Percentiles rank a stretch among this genome's conserved stretches.
phyloP scores from a whole-genome alignment of 2,113 vertebrate genomes.

The Cyphomyrus discorhynchus region DNA sequence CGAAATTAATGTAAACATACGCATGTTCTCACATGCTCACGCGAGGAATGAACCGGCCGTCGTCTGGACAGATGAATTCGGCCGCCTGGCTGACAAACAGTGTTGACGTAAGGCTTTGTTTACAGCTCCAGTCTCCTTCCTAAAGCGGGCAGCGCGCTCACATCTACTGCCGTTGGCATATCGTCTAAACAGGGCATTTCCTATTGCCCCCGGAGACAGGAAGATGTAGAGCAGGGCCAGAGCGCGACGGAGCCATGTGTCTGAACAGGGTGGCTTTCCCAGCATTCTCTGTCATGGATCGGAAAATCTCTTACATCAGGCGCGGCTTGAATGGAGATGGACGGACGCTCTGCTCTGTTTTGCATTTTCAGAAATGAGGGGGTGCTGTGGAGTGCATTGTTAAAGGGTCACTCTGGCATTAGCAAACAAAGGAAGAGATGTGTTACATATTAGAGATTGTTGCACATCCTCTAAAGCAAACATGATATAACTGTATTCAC shows the following conservation, averaged over 20 bases:
- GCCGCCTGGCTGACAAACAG: background rate
- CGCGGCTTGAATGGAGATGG: background rate
- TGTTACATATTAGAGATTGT: background rate
- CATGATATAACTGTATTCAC: background rate
- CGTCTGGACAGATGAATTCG: background rate
- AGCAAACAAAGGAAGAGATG: background rate
- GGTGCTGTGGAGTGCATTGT: background rate
- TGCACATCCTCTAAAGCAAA: background rate
- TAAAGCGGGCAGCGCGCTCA: constrained; percentile 35
- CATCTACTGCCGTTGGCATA: constrained; percentile 33
- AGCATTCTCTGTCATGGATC: background rate
- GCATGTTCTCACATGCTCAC: background rate
- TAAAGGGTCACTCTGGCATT: background rate
- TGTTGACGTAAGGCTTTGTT: constrained; percentile 16
- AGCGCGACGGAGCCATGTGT: background rate
- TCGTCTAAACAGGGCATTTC: constrained; percentile 58
- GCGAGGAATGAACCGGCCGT: no score
- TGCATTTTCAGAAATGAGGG: background rate
- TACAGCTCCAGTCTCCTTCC: constrained; percentile 23
- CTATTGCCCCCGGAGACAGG: constrained; percentile 48
- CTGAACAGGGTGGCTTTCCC: background rate
- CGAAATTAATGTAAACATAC: background rate
- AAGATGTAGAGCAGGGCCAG: constrained; percentile 22
- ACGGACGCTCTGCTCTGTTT: background rate
- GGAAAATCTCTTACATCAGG: background rate